Evolutionary conservation across 2,797 vertebrate genomes (phyloP), one percentile per base, ranked within the genome.

Genomic region (Thripadectes ignobilis): DNA sequence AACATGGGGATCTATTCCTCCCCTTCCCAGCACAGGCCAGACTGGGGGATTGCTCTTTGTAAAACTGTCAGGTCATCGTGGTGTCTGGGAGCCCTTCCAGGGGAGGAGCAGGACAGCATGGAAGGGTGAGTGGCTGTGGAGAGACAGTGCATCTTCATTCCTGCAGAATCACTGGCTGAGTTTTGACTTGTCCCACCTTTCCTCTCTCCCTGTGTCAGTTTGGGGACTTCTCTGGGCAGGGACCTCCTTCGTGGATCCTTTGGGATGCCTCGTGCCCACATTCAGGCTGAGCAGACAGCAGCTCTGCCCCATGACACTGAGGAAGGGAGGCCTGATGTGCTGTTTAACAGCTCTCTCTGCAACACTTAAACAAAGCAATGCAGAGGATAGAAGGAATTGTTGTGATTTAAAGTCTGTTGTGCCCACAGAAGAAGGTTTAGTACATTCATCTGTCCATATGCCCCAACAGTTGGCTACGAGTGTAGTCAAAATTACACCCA

Each of bases 1-100:
- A 77, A 1, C 10, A 3, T 2, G 66, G 71, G 4, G 41, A 34
- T 65, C 54, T 63, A 4, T 46, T 78, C 61, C 69, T 74, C 54
- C n/a, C 43, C 15, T 19, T 67, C 43, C 48, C 34, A 21, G 2
- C 2, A 4, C 45, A 7, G 68, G 27, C 63, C 49, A 19, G 45
- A 2, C 30, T 22, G 23, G 27, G 63, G 41, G 32, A 4, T 26
- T 73, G 43, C 30, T 76, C 36, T n/a, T 46, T 51, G 55, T 30
- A 58, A 22, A 51, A 30, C 30, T 3, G 0, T 3, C 1, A 1
- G 0, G 38, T 4, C 18, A 3, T 54, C 0, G 1, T 13, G 48
- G 69, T 4, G 38, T 29, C 9, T 15, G 46, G 32, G 46, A 34
- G 48, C 43, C 23, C 63, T 80, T 85, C 27, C 39, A 27, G 39